Evolutionary conservation across 2,888 invertebrate genomes (phyloP).

Genomic region (Atethmia centrago): DNA sequence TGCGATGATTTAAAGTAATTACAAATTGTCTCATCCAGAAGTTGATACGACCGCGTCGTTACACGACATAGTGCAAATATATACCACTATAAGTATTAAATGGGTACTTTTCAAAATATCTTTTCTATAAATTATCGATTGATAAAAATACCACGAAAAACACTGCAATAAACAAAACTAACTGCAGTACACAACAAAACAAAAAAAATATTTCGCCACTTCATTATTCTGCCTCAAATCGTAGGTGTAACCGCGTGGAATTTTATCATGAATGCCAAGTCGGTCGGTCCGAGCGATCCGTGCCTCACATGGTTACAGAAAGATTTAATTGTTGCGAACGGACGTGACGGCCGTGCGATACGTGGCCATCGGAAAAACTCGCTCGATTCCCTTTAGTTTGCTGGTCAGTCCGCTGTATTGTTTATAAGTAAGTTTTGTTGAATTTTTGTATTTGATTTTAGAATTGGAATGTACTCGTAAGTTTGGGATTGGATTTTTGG

Average conservation of each 20-base stretch:
- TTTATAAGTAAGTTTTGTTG: constrained; percentile 50
- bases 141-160: neutral
- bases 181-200: neutral
- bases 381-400: constrained; percentile 55
- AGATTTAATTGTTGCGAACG: constrained; percentile 78
- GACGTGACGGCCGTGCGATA: constrained; percentile 72
- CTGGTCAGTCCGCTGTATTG: constrained; percentile 38
- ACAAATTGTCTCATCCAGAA: no score
- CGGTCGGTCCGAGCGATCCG: constrained; percentile 58
- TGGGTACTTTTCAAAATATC: no score
- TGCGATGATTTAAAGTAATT: no score
- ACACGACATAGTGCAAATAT: no score
- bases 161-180: constrained; percentile 4
- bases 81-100: no score
- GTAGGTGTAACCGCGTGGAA: constrained; percentile 57
- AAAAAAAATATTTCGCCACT: constrained; percentile 22
- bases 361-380: constrained; percentile 65
- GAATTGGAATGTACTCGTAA: neutral
- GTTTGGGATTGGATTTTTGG: neutral
- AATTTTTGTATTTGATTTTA: constrained; percentile 31
- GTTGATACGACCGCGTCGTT: no score
- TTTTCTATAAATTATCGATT: no score
- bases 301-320: constrained; percentile 65
- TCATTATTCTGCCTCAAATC: constrained; percentile 57
- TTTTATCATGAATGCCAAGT: constrained; percentile 57